Percentiles rank a stretch among this genome's conserved stretches.
These are phyloP conservation scores for Pterocles gutturalis DNA, from an alignment of 2,113 vertebrate genomes.

Conservation along the genomic window DNA sequence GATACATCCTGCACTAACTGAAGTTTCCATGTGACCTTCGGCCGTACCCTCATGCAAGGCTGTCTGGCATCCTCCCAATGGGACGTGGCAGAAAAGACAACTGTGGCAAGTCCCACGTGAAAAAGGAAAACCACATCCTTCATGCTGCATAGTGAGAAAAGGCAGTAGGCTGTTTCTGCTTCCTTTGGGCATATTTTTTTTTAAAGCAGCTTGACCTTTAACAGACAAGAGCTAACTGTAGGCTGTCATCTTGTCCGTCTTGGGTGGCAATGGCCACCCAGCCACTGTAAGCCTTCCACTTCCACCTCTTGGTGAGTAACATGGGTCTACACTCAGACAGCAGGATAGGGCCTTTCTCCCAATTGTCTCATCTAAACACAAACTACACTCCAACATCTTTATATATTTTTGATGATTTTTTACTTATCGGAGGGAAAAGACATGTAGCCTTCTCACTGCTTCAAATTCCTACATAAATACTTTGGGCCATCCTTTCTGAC, in stretches of 20 bases:
- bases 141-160: neutral
- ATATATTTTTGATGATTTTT: neutral
- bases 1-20: neutral
- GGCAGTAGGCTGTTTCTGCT: neutral
- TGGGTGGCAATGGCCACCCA: neutral
- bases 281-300: neutral
- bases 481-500: neutral
- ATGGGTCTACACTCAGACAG: rapidly evolving
- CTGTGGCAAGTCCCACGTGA: neutral
- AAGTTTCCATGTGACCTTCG: neutral
- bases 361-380: neutral
- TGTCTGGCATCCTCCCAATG: neutral
- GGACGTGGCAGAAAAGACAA: neutral
- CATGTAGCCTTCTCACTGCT: neutral
- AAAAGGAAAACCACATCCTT: neutral
- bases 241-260: neutral
- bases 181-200: neutral
- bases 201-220: neutral
- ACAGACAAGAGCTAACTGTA: neutral
- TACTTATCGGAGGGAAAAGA: neutral
- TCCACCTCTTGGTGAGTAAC: neutral
- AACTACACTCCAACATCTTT: neutral
- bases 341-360: neutral
- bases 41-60: neutral
- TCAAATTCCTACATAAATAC: neutral